Conservation (phyloP, 2,888 invertebrate species). For the Amiota mariae region DNA sequence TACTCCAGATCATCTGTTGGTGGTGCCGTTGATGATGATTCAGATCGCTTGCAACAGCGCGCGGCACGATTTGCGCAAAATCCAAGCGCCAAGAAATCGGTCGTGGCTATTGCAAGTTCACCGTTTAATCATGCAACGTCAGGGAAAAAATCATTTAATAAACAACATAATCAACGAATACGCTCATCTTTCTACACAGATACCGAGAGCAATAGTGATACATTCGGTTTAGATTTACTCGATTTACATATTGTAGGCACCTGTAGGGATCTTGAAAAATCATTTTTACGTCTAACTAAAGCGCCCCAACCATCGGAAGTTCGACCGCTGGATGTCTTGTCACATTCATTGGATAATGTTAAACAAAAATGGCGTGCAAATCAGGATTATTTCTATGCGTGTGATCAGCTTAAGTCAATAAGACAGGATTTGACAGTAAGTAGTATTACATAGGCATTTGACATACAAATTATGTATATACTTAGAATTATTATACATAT, state of each 20-base stretch:
- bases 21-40: slow-evolving; percentile 82
- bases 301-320: slow-evolving; percentile 94
- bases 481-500: no score
- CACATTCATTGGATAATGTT: slow-evolving; percentile 89
- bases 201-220: slow-evolving; percentile 76
- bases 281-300: slow-evolving; percentile 95
- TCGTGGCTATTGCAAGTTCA: slow-evolving; percentile 68
- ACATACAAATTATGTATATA: background rate
- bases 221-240: slow-evolving; percentile 85
- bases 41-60: slow-evolving; percentile 87
- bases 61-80: slow-evolving; percentile 85
- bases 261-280: slow-evolving; percentile 95
- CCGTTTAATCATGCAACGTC: slow-evolving; percentile 61
- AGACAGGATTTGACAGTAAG: slow-evolving; percentile 97
- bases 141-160: slow-evolving; percentile 50
- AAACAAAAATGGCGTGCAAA: slow-evolving; percentile 92
- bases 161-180: slow-evolving; percentile 39
- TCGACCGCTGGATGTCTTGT: slow-evolving; percentile 90
- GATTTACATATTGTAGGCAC: slow-evolving; percentile 95
- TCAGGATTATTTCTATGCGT: slow-evolving; percentile 96
- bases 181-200: slow-evolving; percentile 76
- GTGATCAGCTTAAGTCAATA: slow-evolving; percentile 98
- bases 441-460: slow-evolving; percentile 33
- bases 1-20: slow-evolving; percentile 79
- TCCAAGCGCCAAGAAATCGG: slow-evolving; percentile 59